A percentile compares a stretch with the other conserved stretches of the same genome.
Evolutionary conservation across 2,113 vertebrate genomes (phyloP).

Genomic region (Scartelaos histophorus): DNA sequence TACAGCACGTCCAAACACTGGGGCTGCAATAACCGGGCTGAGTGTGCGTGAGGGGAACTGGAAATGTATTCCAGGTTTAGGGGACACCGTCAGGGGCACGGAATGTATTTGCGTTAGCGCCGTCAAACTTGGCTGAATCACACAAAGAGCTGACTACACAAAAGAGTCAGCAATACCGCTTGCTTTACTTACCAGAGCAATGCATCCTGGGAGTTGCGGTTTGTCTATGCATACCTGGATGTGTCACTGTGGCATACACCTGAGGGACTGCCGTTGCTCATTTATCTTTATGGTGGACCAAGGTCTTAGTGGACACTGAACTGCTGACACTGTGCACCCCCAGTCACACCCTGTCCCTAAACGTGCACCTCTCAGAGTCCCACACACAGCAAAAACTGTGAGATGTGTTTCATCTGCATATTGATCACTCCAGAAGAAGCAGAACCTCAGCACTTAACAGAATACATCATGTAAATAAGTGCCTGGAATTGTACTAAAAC

Average conservation of each 20-base stretch:
- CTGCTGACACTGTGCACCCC: slow-evolving; percentile 59
- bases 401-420: slow-evolving; percentile 75
- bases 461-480: slow-evolving; percentile 71
- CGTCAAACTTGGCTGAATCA: slow-evolving; percentile 47
- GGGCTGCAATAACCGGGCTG: slow-evolving; percentile 47
- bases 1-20: slow-evolving; percentile 39
- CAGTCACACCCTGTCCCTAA: not conserved
- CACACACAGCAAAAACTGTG: slow-evolving; percentile 64
- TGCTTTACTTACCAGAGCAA: slow-evolving; percentile 59
- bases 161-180: slow-evolving; percentile 66
- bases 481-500: slow-evolving; percentile 55
- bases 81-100: slow-evolving; percentile 15
- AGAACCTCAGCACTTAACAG: slow-evolving; percentile 71
- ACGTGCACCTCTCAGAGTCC: slow-evolving; percentile 34
- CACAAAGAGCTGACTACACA: slow-evolving; percentile 65
- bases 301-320: slow-evolving; percentile 64
- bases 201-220: slow-evolving; percentile 78
- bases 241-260: slow-evolving; percentile 51
- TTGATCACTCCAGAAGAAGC: slow-evolving; percentile 69
- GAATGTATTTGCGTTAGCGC: slow-evolving; percentile 22
- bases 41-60: slow-evolving; percentile 45
- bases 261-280: slow-evolving; percentile 57
- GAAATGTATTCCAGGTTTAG: slow-evolving; percentile 31
- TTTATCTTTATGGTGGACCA: slow-evolving; percentile 70
- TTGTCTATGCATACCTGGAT: slow-evolving; percentile 50